These are phyloP conservation scores for Sus scrofa DNA, from an alignment of 2,113 vertebrate genomes.

Conservation along the genomic window T2T-Sscrofa CM000827.6:111075501-111076000, in stretches of 20 bases:
- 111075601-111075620: background rate
- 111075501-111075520: fast-evolving
- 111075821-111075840: background rate
- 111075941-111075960: background rate
- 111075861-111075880: background rate
- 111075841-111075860: background rate
- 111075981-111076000: fast-evolving
- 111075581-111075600: fast-evolving
- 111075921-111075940: background rate
- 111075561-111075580: fast-evolving
- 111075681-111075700: background rate
- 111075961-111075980: fast-evolving
- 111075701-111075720: background rate
- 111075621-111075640: background rate
- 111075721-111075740: background rate
- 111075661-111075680: fast-evolving
- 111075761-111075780: conserved; percentile 47
- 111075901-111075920: background rate
- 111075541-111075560: background rate
- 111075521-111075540: too few relatives aligned
- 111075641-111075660: fast-evolving
- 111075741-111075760: background rate
- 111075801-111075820: background rate
- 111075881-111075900: too few relatives aligned
- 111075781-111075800: conserved; percentile 44